phyloP scores from a whole-genome alignment of 2,888 invertebrate genomes.

The Spicauda simplicius region DNA sequence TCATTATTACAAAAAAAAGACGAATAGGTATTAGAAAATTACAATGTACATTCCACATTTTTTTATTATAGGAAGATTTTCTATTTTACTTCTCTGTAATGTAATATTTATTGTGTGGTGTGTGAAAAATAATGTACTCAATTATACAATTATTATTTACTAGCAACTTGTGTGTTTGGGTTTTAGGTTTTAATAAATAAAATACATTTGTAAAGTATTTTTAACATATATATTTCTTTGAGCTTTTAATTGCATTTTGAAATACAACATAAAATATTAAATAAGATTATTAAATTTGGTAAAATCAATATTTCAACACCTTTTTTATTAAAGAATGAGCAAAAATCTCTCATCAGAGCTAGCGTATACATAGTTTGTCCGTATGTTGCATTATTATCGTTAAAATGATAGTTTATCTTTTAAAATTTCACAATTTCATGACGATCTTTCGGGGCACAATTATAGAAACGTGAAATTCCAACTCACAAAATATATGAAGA shows the following conservation, averaged over 20 bases:
- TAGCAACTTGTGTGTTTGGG: background rate
- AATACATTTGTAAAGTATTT: slow-evolving; percentile 86
- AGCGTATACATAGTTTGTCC: slow-evolving; percentile 92
- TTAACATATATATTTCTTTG: slow-evolving; percentile 95
- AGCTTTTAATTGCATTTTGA: slow-evolving; percentile 94
- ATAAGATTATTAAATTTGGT: slow-evolving; percentile 91
- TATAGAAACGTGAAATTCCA: slow-evolving; percentile 1
- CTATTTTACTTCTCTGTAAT: too few relatives aligned
- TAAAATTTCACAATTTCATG: slow-evolving; percentile 44
- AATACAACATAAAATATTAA: slow-evolving; percentile 93
- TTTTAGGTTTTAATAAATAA: slow-evolving; percentile 60
- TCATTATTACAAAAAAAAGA: too few relatives aligned
- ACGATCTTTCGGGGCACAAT: slow-evolving; percentile 28
- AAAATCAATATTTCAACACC: slow-evolving; percentile 88
- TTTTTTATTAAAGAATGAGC: slow-evolving; percentile 85
- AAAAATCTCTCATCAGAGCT: slow-evolving; percentile 86
- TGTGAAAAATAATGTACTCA: too few relatives aligned
- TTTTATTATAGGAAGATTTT: too few relatives aligned
- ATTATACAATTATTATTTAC: background rate
- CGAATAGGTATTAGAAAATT: too few relatives aligned
- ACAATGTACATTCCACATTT: too few relatives aligned
- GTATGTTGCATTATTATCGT: slow-evolving; percentile 85
- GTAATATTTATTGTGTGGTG: too few relatives aligned
- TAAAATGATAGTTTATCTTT: slow-evolving; percentile 85
- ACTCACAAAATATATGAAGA: slow-evolving; percentile 34